Evolutionary conservation across 2,113 vertebrate genomes (phyloP), one percentile per base, ranked within the genome.

Genomic region (Plotosus lineatus): DNA sequence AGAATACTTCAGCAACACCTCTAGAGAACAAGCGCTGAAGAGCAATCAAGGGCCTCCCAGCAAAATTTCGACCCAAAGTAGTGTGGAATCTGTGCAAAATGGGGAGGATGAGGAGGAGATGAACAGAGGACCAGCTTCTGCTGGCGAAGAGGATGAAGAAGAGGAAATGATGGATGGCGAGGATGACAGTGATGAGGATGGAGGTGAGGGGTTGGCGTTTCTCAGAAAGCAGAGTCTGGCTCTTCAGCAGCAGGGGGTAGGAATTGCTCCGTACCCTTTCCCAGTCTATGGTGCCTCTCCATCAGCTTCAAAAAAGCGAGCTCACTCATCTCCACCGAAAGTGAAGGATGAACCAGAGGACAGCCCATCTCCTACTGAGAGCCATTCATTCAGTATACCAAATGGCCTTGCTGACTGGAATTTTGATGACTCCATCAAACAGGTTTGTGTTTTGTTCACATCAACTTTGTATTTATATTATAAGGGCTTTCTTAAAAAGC

Each of bases 391-490:
- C 0, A 77, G 85, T 2, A 92, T 94, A 0, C 82, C 92, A 0
- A 90, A 93, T 1, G 93, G 92, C 66, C 94, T 94, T 12, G 86
- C 90, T 0, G 90, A 88, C 87, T 98, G 97, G 95, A 91, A 90
- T 73, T 90, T 91, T 65, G 96, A 98, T 0, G 96, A 98, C 72
- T 92, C 94, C 36, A 90, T 95, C 48, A 98, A 96, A 88, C 95
- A 95, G 94, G 97, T 98, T 80, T 78, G 84, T 74, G 17, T 77
- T 63, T 61, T 68, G 14, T 78, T 31, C 33, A 58, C 40, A 69
- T 28, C 4, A 44, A 11, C 7, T 33, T 71, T 42, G 38, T 65
- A 4, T 60, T 33, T 7, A 26, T 44, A 14, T 44, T 50, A 44
- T 71, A 19, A 36, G 23, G 26, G 36, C 33, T 42, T 51, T 63